Conservation (phyloP, 2,113 vertebrate species). For the Eretmochelys imbricata region DNA sequence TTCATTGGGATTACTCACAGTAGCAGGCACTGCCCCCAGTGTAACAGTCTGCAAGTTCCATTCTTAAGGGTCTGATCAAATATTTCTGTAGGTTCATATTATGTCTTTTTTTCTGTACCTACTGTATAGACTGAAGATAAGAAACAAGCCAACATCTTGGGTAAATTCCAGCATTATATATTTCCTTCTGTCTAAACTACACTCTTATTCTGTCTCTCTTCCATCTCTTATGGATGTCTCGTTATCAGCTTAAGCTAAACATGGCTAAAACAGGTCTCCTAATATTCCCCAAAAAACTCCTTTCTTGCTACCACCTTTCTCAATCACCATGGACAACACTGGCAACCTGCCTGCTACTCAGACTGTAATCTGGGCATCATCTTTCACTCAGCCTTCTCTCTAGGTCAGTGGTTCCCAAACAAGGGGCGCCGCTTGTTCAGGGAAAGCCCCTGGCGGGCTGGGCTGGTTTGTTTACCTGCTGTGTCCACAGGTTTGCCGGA, state of each 20-base stretch:
- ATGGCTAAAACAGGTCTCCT: no score
- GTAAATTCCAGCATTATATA: background rate
- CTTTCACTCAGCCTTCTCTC: no score
- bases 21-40: background rate
- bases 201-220: no score
- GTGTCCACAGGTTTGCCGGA: no score
- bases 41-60: background rate
- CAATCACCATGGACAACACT: background rate
- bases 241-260: no score
- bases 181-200: background rate
- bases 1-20: background rate
- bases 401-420: no score
- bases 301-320: no score
- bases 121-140: background rate
- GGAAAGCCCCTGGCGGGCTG: no score
- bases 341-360: background rate
- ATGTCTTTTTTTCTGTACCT: background rate
- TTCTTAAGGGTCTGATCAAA: background rate
- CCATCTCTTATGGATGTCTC: no score
- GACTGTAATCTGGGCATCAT: background rate
- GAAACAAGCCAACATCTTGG: background rate
- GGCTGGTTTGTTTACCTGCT: no score
- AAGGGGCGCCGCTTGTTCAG: no score
- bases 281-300: no score
- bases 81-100: background rate